A percentile compares a stretch with the other conserved stretches of the same genome.
Evolutionary conservation across 1,140 invertebrate species (phyloP).

Genomic region (Doryteuthis pealeii): DNA sequence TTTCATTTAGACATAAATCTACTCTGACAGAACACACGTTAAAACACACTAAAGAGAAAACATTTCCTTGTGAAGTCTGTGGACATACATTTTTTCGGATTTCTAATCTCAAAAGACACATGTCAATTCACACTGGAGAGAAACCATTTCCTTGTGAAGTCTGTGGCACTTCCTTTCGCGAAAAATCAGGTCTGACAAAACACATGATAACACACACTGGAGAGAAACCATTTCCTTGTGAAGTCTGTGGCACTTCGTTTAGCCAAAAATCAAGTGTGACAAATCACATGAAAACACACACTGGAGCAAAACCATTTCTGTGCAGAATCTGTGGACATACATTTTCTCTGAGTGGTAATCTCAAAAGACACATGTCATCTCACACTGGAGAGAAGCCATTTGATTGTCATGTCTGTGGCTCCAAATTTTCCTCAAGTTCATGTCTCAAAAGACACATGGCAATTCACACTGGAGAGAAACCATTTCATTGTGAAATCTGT

Average conservation of each 20-base stretch:
- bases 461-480: too few species aligned
- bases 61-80: too few species aligned
- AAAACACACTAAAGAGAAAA: slow-evolving; percentile 25
- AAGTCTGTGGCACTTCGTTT: slow-evolving; percentile 30
- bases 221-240: slow-evolving; percentile 55
- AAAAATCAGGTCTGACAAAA: slow-evolving; percentile 93
- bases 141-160: slow-evolving; percentile 85
- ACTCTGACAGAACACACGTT: too few species aligned
- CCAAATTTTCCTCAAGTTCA: too few species aligned
- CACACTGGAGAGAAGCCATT: slow-evolving; percentile 24
- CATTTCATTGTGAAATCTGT: too few species aligned
- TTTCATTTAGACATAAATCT: too few species aligned
- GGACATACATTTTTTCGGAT: slow-evolving; percentile 21
- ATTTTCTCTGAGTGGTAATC: slow-evolving; percentile 21
- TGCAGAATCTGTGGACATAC: slow-evolving; percentile 24
- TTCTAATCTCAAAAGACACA: slow-evolving; percentile 79
- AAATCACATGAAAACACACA: too few species aligned
- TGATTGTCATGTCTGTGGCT: slow-evolving; percentile 18
- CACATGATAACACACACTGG: slow-evolving; percentile 90
- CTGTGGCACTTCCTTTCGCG: slow-evolving; percentile 94
- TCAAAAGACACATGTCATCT: slow-evolving; percentile 26
- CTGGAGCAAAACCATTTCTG: slow-evolving; percentile 24
- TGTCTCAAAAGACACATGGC: too few species aligned
- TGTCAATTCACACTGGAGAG: slow-evolving; percentile 51
- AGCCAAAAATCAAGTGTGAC: too few species aligned